Conservation (phyloP, 2,888 invertebrate genomes). For the Congeria kusceri region DNA sequence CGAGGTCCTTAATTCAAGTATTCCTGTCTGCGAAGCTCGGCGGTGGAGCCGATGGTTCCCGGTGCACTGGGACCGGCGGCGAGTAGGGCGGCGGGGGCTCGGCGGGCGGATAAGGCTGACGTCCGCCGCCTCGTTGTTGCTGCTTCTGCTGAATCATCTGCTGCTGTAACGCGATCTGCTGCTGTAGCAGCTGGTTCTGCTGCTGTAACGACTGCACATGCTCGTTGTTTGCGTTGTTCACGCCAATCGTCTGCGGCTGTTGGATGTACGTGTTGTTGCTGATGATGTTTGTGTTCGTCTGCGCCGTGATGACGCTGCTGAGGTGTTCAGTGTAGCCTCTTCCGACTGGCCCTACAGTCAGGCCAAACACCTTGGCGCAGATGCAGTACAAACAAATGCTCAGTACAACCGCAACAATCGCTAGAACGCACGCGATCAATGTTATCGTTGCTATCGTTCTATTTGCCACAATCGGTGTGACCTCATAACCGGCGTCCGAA, state of each 20-base stretch:
- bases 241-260: background rate
- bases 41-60: background rate
- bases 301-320: no score
- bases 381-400: background rate
- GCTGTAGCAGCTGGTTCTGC: constrained; percentile 8
- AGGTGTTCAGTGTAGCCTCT: background rate
- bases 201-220: background rate
- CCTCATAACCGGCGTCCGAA: background rate
- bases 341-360: background rate
- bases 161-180: constrained; percentile 7
- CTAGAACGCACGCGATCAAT: background rate
- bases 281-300: no score
- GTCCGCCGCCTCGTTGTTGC: background rate
- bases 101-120: background rate
- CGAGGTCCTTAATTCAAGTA: no score
- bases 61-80: background rate
- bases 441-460: background rate
- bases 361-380: background rate
- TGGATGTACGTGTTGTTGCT: background rate
- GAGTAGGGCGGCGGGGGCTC: constrained; percentile 1
- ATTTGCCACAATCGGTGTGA: background rate
- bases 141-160: constrained; percentile 1
- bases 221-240: background rate
- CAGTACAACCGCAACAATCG: background rate
- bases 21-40: background rate